Evolutionary conservation across 2,113 vertebrate species (phyloP).

Genomic region (Dicentrarchus labrax): DNA sequence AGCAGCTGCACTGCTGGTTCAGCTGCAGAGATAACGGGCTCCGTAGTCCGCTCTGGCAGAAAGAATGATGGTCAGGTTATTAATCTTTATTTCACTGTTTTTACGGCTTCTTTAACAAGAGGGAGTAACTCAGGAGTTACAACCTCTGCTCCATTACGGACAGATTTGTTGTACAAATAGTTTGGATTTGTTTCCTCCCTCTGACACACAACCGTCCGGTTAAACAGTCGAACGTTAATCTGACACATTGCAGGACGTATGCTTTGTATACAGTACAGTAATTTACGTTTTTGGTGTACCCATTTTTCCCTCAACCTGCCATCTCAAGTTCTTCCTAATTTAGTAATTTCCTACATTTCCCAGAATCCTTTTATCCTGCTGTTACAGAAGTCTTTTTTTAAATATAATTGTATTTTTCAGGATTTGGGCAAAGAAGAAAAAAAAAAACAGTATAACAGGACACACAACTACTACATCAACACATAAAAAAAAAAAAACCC

Average conservation of each 20-base stretch:
- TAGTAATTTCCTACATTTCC: slow-evolving; percentile 1
- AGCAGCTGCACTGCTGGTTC: slow-evolving; percentile 44
- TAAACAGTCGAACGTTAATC: background rate
- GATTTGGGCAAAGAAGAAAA: too few species aligned
- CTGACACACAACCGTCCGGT: background rate
- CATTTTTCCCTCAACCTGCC: background rate
- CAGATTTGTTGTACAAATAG: slow-evolving; percentile 25
- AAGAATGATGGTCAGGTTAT: slow-evolving; percentile 36
- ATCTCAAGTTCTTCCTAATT: background rate
- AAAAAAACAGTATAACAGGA: too few species aligned
- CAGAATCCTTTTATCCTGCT: background rate
- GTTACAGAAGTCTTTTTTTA: too few species aligned
- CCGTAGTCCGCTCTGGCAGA: slow-evolving; percentile 21
- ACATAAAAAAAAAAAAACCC: too few species aligned
- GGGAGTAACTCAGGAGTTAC: slow-evolving; percentile 34
- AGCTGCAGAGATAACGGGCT: slow-evolving; percentile 54
- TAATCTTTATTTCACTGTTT: slow-evolving; percentile 39
- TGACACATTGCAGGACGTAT: slow-evolving; percentile 7
- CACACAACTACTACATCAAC: too few species aligned
- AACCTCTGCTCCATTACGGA: background rate
- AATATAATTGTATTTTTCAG: too few species aligned
- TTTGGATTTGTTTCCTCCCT: slow-evolving; percentile 15
- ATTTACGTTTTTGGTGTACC: background rate
- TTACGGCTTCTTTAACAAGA: slow-evolving; percentile 14
- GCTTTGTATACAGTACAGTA: background rate